phyloP scores from a whole-genome alignment of 2,888 invertebrate genomes.

The Dioctria linearis region DNA sequence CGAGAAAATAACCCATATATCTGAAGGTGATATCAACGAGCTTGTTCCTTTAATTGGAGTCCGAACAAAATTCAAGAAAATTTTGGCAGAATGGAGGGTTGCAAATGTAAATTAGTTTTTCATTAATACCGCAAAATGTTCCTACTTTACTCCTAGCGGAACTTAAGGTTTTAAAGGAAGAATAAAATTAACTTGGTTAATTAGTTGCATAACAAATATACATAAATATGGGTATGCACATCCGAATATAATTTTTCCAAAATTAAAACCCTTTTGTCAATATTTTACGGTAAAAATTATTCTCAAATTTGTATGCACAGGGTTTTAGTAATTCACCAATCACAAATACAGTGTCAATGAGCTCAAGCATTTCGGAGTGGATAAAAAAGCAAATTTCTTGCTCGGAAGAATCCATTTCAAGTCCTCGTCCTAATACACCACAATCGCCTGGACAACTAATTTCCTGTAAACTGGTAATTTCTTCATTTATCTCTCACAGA shows the following conservation, averaged over 20 bases:
- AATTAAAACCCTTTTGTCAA: too few species aligned
- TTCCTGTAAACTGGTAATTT: background rate
- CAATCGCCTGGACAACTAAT: background rate
- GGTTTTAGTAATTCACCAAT: background rate
- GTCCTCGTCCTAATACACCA: too few species aligned
- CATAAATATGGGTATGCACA: background rate
- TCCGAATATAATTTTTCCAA: background rate
- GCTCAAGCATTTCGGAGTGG: background rate
- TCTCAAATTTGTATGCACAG: background rate
- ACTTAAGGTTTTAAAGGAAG: too few species aligned
- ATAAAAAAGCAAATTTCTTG: too few species aligned
- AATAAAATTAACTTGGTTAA: too few species aligned
- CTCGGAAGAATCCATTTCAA: too few species aligned
- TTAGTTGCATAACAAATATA: background rate
- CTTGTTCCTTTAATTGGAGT: background rate
- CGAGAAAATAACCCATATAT: background rate
- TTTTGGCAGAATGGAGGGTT: background rate
- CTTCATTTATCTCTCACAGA: too few species aligned
- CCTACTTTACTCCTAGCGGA: too few species aligned
- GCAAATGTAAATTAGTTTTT: background rate
- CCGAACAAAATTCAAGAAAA: constrained; percentile 1
- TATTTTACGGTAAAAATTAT: too few species aligned
- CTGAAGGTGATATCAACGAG: background rate
- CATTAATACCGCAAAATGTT: too few species aligned
- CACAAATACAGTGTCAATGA: background rate